Evolutionary conservation across 2,888 invertebrate species (phyloP).

Genomic region (Aporophyla nigra): DNA sequence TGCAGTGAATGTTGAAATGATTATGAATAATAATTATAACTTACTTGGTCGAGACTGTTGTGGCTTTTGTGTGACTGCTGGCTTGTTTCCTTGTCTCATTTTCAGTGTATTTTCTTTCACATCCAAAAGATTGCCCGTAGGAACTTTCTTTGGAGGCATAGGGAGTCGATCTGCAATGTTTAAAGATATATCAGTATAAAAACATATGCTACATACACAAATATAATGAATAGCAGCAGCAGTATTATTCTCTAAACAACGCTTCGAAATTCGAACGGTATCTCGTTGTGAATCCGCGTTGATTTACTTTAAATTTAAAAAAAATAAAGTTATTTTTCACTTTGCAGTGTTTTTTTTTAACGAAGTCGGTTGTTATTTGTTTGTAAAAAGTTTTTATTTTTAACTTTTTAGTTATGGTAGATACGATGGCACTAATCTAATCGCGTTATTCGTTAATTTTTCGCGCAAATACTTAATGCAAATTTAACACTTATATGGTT

Average conservation of each 20-base stretch:
- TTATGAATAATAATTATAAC: no score
- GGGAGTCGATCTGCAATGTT: conserved; percentile 23
- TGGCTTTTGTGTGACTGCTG: conserved; percentile 34
- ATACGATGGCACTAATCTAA: no score
- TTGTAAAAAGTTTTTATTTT: no score
- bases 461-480: no score
- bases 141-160: conserved; percentile 39
- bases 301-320: background rate
- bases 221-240: background rate
- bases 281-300: background rate
- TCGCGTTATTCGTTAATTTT: no score
- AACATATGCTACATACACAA: background rate
- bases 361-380: no score
- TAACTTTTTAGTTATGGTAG: no score
- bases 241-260: background rate
- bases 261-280: background rate
- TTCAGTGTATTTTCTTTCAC: conserved; percentile 23
- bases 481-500: no score
- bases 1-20: no score
- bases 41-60: conserved; percentile 13
- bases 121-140: conserved; percentile 14
- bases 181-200: background rate
- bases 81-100: conserved; percentile 13
- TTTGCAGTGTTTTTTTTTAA: no score
- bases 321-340: no score